Conservation (phyloP, 2,113 vertebrate genomes). For the Brevimyrus niger region DNA sequence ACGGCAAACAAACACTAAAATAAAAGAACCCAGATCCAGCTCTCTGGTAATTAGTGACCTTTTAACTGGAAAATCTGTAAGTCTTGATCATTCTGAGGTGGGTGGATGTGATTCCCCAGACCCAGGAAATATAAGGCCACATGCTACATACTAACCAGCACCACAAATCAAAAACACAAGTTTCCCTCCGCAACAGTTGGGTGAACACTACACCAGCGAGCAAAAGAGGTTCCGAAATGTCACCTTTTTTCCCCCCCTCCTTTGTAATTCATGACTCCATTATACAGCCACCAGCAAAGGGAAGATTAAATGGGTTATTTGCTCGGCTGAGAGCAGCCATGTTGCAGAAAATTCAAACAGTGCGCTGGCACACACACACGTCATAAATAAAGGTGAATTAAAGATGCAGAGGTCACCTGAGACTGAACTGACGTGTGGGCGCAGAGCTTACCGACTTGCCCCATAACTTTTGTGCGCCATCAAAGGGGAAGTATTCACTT, state of each 20-base stretch:
- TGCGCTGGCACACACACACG: not conserved
- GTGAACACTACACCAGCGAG: not conserved
- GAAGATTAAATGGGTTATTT: conserved; percentile 10
- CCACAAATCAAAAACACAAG: not conserved
- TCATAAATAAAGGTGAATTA: not conserved
- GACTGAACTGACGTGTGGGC: not conserved
- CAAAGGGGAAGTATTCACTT: not conserved
- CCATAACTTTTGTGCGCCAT: not conserved
- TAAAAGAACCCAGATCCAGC: not conserved
- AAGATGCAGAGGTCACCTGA: not conserved
- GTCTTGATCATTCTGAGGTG: not conserved
- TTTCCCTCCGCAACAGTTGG: not conserved
- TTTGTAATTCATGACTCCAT: conserved; percentile 9
- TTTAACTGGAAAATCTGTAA: not conserved
- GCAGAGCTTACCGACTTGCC: not conserved
- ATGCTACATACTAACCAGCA: not conserved
- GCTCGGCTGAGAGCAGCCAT: not conserved
- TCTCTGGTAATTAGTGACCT: not conserved
- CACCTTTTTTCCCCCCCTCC: not conserved
- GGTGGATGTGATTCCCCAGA: not conserved
- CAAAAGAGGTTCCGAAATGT: not conserved
- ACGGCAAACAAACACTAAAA: not conserved
- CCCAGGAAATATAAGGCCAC: not conserved
- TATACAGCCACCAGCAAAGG: conserved; percentile 1
- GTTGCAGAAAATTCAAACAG: not conserved